A percentile compares a stretch with the other conserved stretches of the same genome.
Evolutionary conservation across 2,888 invertebrate species (phyloP).

Genomic region (Agapostemon virescens): DNA sequence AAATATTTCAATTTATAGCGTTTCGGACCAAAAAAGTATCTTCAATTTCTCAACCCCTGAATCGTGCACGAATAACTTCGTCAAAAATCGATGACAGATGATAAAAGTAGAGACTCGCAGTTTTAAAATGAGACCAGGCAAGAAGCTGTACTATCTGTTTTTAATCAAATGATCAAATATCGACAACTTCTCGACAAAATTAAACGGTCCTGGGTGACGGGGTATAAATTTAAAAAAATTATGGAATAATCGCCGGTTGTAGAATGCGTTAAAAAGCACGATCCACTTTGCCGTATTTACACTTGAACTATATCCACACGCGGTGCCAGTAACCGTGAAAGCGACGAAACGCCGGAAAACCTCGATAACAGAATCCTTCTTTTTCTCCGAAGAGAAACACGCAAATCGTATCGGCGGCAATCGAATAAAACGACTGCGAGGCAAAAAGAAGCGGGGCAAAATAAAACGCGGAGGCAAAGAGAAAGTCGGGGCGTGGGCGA

Average conservation of each 20-base stretch:
- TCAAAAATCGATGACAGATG: too few species aligned
- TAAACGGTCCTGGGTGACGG: too few species aligned
- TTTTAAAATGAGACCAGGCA: too few species aligned
- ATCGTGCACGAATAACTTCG: too few species aligned
- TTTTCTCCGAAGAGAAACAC: not conserved
- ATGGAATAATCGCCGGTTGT: not conserved
- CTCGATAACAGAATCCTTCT: conserved; percentile 14
- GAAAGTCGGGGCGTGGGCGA: conserved; percentile 31
- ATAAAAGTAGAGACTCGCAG: too few species aligned
- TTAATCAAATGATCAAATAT: too few species aligned
- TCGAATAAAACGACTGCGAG: conserved; percentile 11
- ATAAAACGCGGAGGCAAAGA: conserved; percentile 24
- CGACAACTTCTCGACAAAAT: too few species aligned
- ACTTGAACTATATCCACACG: not conserved
- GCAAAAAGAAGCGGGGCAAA: not conserved
- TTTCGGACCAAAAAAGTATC: too few species aligned
- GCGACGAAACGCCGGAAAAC: conserved; percentile 6
- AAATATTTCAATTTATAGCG: too few species aligned
- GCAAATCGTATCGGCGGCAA: conserved; percentile 15
- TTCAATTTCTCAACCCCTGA: too few species aligned
- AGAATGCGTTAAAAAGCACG: not conserved
- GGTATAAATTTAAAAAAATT: not conserved
- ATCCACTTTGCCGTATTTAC: not conserved
- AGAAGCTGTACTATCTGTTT: too few species aligned
- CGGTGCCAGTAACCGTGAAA: not conserved